Conservation (phyloP, 2,888 invertebrate genomes). For the Amphipyra tragopoginis region DNA sequence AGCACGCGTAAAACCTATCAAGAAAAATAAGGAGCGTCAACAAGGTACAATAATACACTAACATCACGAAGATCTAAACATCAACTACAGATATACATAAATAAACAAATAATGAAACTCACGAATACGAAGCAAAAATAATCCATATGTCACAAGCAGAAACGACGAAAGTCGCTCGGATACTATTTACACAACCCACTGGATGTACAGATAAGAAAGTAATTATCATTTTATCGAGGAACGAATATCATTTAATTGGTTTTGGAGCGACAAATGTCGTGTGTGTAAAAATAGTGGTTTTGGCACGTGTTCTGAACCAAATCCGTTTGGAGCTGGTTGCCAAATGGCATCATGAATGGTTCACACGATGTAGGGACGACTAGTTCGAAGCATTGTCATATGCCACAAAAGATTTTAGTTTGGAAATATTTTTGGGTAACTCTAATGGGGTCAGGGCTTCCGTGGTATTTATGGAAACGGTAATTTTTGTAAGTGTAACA, state of each 20-base stretch:
- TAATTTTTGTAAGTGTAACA: slow-evolving; percentile 5
- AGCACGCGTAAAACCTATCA: slow-evolving; percentile 27
- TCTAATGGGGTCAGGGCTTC: slow-evolving; percentile 33
- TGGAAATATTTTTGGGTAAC: slow-evolving; percentile 15
- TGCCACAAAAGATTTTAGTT: slow-evolving; percentile 38
- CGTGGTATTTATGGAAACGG: slow-evolving; percentile 6
- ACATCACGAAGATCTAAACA: slow-evolving; percentile 29
- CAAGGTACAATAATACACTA: slow-evolving; percentile 23
- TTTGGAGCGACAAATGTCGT: slow-evolving; percentile 56
- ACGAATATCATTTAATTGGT: slow-evolving; percentile 49
- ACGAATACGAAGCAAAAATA: slow-evolving; percentile 69
- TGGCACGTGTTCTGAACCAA: slow-evolving; percentile 68
- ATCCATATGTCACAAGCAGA: slow-evolving; percentile 62
- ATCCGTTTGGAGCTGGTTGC: slow-evolving; percentile 66
- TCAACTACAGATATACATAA: slow-evolving; percentile 35
- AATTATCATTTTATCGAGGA: slow-evolving; percentile 54
- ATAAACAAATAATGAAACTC: slow-evolving; percentile 57
- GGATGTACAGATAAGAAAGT: slow-evolving; percentile 52
- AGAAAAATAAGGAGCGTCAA: slow-evolving; percentile 19
- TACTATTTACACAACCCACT: slow-evolving; percentile 49
- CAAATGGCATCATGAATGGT: slow-evolving; percentile 69
- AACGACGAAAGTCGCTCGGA: slow-evolving; percentile 60
- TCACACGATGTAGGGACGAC: slow-evolving; percentile 40
- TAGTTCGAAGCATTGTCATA: slow-evolving; percentile 47
- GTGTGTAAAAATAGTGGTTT: slow-evolving; percentile 67